Evolutionary conservation across 2,888 invertebrate genomes (phyloP).

Genomic region (Agriopis leucophaearia): DNA sequence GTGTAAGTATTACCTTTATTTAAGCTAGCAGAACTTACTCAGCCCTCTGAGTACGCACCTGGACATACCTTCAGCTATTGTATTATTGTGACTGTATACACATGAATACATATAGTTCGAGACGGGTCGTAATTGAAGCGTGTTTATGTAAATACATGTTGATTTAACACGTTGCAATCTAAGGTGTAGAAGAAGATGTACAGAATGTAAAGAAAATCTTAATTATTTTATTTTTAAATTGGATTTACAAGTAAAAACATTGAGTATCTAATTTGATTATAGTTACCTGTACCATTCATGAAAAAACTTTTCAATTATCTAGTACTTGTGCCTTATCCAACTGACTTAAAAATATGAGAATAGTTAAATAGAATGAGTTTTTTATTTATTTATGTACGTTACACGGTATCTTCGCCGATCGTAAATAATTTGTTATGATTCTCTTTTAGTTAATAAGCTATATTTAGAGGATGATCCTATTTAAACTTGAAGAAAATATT

Average conservation of each 20-base stretch:
- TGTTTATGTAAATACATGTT: slow-evolving; percentile 32
- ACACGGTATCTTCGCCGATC: too few species aligned
- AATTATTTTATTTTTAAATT: neutral
- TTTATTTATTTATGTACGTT: too few species aligned
- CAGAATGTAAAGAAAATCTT: neutral
- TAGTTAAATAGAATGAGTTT: too few species aligned
- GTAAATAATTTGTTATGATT: too few species aligned
- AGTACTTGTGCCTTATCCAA: too few species aligned
- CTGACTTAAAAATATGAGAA: too few species aligned
- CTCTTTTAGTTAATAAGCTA: too few species aligned
- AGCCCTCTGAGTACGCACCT: slow-evolving; percentile 2
- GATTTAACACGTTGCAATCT: slow-evolving; percentile 27
- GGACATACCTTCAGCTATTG: neutral
- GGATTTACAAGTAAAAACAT: neutral
- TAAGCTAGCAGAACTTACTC: neutral
- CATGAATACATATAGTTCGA: slow-evolving; percentile 24
- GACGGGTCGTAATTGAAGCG: slow-evolving; percentile 30
- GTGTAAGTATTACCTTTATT: too few species aligned
- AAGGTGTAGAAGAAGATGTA: slow-evolving; percentile 2
- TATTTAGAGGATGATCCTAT: too few species aligned
- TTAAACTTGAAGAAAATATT: too few species aligned
- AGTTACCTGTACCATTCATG: too few species aligned
- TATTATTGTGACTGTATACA: slow-evolving; percentile 17
- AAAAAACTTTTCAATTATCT: too few species aligned
- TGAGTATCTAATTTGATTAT: neutral